Base-by-base conservation (phyloP, 1,140 invertebrate species). In the Sinella curviseta region DNA sequence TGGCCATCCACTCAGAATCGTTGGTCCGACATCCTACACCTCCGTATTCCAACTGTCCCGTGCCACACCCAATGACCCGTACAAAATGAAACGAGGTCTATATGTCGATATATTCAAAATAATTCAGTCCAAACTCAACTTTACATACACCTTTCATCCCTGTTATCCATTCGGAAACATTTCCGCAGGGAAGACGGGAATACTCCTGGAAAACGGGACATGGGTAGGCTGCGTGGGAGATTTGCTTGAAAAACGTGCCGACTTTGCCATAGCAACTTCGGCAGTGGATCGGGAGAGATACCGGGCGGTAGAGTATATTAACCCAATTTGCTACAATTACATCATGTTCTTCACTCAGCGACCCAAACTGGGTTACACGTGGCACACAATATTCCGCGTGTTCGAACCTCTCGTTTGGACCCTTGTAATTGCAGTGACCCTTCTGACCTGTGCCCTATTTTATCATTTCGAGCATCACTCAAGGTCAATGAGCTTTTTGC, bases 171-270 rank as follows among this genome's bases (percentile, higher is more conserved):
- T 70, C n/a, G 65, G 65, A 31, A 14, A 30, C 65, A 70, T 70
- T 31, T 14, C 26, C 30, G 65, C 30, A 33, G 65, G 65, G 12
- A 70, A 30, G 8, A 70, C 65, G 30, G 65, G 65, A 12, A 70
- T 30, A 4, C 65, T 70, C 8, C n/a, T 70, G 30, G 24, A 12
- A 30, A 70, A 70, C 24, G 65, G 65, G 12, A 70, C 65, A 2
- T 70, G 65, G 65, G 31, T 24, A 31, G 65, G 65, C 8, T 70
- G 65, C n/a, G 65, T 70, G 8, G 65, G 28, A 33, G 65, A 70
- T 33, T 4, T 70, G 26, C 14, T 31, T 33, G 8, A 70, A 14
- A 24, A 24, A 70, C 12, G 30, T 12, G 30, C 3, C 14, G 65
- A 70, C n/a, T 14, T 70, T 14, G 31, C 65, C 8, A 30, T 70